Base-by-base conservation (phyloP, 2,888 invertebrate genomes). In the Pteria penguin region DNA sequence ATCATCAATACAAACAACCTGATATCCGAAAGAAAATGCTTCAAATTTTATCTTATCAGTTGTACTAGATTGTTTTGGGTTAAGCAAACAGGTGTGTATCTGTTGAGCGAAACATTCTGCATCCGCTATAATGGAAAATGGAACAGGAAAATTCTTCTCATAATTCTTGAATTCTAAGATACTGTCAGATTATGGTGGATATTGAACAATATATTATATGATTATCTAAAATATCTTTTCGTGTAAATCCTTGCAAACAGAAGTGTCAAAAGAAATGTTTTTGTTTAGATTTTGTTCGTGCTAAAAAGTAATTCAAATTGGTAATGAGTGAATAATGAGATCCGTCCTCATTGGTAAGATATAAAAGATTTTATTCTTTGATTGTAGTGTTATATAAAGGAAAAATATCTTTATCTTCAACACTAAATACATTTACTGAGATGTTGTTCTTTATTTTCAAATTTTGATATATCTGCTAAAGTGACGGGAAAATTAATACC, bases 171-270 rank as follows among this genome's bases (percentile, higher is more conserved):
- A 76, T 29, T 76, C 24, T 60, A 72, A 45, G 32, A 70, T 29
- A 22, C 67, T 54, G 33, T 76, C 24, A n/a, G n/a, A n/a, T n/a
- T n/a, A n/a, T n/a, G n/a, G n/a, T n/a, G n/a, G n/a, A 63, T 63
- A 33, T 63, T 24, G 52, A 55, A 57, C 71, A n/a, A n/a, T n/a
- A n/a, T n/a, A n/a, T n/a, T n/a, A n/a, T n/a, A n/a, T n/a, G n/a
- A n/a, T n/a, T n/a, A n/a, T n/a, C n/a, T n/a, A n/a, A n/a, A n/a
- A n/a, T n/a, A n/a, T n/a, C n/a, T n/a, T n/a, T n/a, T n/a, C n/a
- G n/a, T n/a, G n/a, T n/a, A n/a, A n/a, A n/a, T n/a, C n/a, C 76
- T 45, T 76, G 72, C 31, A 72, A 55, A 65, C 76, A 76, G 24
- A 58, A 31, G 4, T 54, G 57, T 67, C 73, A 66, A 36, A 66